A percentile compares a stretch with the other conserved stretches of the same genome.
Conservation (phyloP, 1,140 invertebrate species). For the Atta colombica region DNA sequence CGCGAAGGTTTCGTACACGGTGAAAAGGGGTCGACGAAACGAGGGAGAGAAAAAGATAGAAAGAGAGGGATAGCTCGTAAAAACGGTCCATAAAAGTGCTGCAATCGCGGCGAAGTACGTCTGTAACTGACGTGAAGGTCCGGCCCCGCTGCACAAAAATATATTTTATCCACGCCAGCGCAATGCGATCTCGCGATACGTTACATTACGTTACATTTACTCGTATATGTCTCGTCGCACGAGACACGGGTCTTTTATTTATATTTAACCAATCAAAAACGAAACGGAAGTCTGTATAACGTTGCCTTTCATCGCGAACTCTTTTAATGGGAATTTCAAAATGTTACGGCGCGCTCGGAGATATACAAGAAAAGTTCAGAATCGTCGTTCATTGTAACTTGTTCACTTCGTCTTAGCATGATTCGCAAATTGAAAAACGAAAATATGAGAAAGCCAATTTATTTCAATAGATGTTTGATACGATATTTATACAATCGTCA, state of each 20-base stretch:
- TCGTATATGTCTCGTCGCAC: conserved; percentile 16
- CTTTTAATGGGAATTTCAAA: not conserved
- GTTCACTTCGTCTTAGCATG: too few species aligned
- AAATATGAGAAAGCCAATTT: not conserved
- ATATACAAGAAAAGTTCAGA: not conserved
- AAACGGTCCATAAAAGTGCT: conserved; percentile 79
- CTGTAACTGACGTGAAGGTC: conserved; percentile 79
- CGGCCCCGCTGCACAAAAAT: conserved; percentile 73
- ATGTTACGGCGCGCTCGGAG: not conserved
- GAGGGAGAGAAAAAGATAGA: not conserved
- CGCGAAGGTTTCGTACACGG: conserved; percentile 55
- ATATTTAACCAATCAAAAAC: conserved; percentile 61
- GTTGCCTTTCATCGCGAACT: conserved; percentile 8
- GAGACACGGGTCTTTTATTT: conserved; percentile 69
- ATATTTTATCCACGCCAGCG: conserved; percentile 76
- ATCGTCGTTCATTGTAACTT: not conserved
- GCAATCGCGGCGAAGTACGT: conserved; percentile 76
- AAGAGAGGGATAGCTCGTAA: conserved; percentile 73
- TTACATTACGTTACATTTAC: conserved; percentile 72
- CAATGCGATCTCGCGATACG: conserved; percentile 61
- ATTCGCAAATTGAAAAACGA: not conserved
- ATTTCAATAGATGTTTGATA: not conserved
- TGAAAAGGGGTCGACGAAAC: conserved; percentile 26
- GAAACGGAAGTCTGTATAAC: conserved; percentile 31
- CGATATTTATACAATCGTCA: not conserved